Percentiles rank a stretch among this genome's conserved stretches.
phyloP scores from a whole-genome alignment of 2,797 vertebrate species.

The Saxicola maurus region DNA sequence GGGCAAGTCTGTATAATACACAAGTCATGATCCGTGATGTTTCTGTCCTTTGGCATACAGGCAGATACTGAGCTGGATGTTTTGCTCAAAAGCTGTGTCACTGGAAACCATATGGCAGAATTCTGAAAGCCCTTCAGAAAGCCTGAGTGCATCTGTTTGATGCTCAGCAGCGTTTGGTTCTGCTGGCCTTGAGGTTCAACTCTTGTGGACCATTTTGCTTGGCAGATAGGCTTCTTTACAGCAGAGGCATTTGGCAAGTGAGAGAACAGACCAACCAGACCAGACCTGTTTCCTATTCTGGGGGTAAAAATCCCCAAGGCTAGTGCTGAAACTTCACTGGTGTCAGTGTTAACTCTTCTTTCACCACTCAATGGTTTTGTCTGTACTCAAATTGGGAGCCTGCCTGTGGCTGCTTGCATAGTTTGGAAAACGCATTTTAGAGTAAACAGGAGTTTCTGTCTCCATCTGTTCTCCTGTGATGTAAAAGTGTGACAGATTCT shows the following conservation, averaged over 20 bases:
- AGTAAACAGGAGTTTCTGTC: neutral
- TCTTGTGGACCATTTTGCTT: neutral
- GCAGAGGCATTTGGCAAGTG: neutral
- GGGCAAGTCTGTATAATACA: neutral
- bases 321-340: neutral
- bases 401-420: rapidly evolving
- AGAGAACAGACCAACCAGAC: neutral
- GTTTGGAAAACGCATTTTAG: neutral
- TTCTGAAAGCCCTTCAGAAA: neutral
- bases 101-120: neutral
- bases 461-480: neutral
- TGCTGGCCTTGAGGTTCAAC: neutral
- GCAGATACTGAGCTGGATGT: neutral
- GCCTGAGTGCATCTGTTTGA: neutral
- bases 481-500: neutral
- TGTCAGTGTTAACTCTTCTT: neutral
- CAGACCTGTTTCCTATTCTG: neutral
- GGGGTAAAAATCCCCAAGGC: neutral
- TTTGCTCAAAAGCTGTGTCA: neutral
- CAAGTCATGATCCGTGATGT: neutral
- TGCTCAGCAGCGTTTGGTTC: neutral
- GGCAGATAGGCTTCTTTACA: neutral
- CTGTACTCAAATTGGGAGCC: neutral
- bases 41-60: neutral
- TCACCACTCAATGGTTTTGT: neutral